A percentile compares a stretch with the other conserved stretches of the same genome.
phyloP scores from a whole-genome alignment of 2,888 invertebrate species.

The Taphrorychus bicolor region DNA sequence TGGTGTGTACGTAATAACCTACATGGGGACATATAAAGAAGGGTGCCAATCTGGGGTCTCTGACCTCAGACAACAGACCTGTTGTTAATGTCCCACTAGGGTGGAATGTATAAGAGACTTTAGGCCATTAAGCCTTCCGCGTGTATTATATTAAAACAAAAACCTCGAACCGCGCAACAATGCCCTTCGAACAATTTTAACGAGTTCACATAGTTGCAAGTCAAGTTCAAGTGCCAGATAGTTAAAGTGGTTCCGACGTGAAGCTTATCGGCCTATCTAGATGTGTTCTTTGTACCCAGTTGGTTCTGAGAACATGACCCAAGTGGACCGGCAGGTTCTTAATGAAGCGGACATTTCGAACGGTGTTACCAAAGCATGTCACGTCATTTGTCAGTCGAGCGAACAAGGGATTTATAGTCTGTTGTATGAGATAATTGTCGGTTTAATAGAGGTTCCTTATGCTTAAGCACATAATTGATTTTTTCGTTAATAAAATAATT shows the following conservation, averaged over 20 bases:
- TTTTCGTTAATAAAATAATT: too few relatives aligned
- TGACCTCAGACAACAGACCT: constrained; percentile 37
- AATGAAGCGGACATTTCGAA: constrained; percentile 7
- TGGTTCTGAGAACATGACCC: constrained; percentile 1
- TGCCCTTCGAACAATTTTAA: background rate
- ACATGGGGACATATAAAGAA: background rate
- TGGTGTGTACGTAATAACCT: constrained; percentile 2
- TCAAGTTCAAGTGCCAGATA: constrained; percentile 3
- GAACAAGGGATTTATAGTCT: background rate
- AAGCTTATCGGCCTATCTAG: constrained; percentile 7
- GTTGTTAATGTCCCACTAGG: constrained; percentile 32
- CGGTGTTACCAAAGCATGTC: background rate
- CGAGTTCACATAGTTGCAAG: constrained; percentile 8
- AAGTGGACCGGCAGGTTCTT: background rate
- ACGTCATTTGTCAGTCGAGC: background rate
- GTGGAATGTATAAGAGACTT: constrained; percentile 11
- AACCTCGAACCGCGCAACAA: background rate
- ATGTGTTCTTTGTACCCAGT: background rate
- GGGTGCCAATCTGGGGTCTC: constrained; percentile 16
- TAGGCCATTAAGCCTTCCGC: background rate
- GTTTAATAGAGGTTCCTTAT: background rate
- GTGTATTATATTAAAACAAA: background rate
- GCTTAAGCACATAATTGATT: background rate
- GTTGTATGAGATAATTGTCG: background rate
- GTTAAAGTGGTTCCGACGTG: constrained; percentile 5